These are phyloP conservation scores for Temnothorax curvispinosus DNA, from an alignment of 1,140 invertebrate species.

Conservation along the genomic window DNA sequence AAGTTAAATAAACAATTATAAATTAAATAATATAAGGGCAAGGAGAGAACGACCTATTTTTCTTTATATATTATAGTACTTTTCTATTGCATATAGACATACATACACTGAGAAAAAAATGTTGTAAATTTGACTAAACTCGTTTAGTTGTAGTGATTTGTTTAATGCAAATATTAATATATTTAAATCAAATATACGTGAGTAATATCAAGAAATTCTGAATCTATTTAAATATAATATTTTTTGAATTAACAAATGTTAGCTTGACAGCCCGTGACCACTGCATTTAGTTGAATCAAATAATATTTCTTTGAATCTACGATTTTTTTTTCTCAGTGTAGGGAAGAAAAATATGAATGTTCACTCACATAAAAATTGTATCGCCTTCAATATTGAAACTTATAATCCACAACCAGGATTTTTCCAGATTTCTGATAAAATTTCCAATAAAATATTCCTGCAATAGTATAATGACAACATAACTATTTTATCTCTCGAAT, in stretches of 20 bases:
- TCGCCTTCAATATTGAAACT: not conserved
- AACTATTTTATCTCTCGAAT: not conserved
- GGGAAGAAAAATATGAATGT: not conserved
- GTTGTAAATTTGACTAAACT: no score
- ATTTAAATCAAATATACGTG: no score
- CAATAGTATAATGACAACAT: not conserved
- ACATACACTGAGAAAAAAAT: no score
- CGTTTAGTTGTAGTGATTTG: no score
- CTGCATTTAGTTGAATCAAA: no score
- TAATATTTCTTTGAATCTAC: no score
- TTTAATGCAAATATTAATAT: no score
- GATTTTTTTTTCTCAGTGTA: no score
- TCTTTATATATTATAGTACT: not conserved
- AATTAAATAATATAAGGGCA: not conserved
- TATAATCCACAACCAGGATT: not conserved
- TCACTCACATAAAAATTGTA: not conserved
- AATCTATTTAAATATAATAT: no score
- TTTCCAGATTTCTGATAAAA: not conserved
- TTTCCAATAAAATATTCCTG: not conserved
- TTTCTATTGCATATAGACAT: not conserved
- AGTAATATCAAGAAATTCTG: no score
- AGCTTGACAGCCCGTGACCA: no score
- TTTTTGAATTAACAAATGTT: no score
- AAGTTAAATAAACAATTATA: not conserved
- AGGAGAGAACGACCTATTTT: not conserved